Percentiles rank a stretch among this genome's conserved stretches.
Conservation (phyloP, 2,113 vertebrate species). For the Dendropsophus ebraccatus region DNA sequence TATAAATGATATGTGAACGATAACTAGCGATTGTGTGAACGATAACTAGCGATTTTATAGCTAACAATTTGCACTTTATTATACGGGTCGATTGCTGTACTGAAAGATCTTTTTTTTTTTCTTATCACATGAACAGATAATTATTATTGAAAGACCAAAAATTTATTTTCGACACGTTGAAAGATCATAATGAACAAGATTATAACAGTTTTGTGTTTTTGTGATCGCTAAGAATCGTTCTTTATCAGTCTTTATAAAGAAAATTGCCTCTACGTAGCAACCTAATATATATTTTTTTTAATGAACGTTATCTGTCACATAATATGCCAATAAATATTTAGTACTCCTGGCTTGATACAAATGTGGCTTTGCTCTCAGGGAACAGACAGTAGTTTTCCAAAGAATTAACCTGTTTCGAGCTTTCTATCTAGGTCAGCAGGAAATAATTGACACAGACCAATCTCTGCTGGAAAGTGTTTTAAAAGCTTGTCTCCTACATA, state of each 20-base stretch:
- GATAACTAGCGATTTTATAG: too few species aligned
- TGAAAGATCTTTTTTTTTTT: too few species aligned
- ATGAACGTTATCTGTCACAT: neutral
- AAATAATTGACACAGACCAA: constrained; percentile 45
- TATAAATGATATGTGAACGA: too few species aligned
- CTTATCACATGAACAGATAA: too few species aligned
- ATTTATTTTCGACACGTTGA: too few species aligned
- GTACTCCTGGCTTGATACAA: neutral
- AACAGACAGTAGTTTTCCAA: neutral
- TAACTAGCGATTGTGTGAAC: too few species aligned
- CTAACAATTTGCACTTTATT: too few species aligned
- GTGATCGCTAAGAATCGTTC: too few species aligned
- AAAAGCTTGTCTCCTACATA: constrained; percentile 21
- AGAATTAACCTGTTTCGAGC: constrained; percentile 10
- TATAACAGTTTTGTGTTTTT: too few species aligned
- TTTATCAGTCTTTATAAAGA: neutral
- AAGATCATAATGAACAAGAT: too few species aligned
- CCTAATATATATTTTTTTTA: constrained; percentile 5
- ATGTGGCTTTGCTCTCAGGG: neutral
- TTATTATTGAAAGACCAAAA: too few species aligned
- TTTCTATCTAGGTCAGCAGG: constrained; percentile 43
- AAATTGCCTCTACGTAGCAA: neutral
- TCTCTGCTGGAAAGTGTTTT: constrained; percentile 16
- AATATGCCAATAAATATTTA: constrained; percentile 25
- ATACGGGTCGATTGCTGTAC: too few species aligned